Evolutionary conservation across 2,888 invertebrate genomes (phyloP), one percentile per base, ranked within the genome.

Genomic region (Sinohyriopsis cumingii): DNA sequence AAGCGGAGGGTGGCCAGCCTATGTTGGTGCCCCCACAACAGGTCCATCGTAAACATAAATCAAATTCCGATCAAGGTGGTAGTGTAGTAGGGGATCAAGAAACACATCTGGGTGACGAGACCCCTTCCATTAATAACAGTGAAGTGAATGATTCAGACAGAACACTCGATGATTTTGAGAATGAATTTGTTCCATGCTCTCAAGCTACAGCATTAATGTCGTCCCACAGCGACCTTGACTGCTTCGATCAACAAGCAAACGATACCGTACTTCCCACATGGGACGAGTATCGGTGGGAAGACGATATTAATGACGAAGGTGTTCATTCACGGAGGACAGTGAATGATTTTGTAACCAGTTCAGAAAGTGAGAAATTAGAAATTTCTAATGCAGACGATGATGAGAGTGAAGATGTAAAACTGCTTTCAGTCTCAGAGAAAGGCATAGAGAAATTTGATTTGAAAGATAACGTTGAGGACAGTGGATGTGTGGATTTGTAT

Each of bases 241-340:
- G 12, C 45, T 45, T 45, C 45, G 15, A 45, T 45, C 45, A 45
- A 45, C 45, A 45, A 60, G 68, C 69, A 56, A 69, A 57, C 62
- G 75, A 77, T 59, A 77, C 77, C 45, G 45, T 45, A 15, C 65
- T 77, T 55, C 75, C 77, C 54, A 75, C 79, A 15, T 82, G 82
- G 82, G 82, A 76, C 24, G 77, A 78, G 22, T 78, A 77, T 67
- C 75, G 71, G 45, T 80, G 79, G 79, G 79, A 80, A 66, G 81
- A 82, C 61, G 67, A 71, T 22, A 78, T 77, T 25, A 73, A 74
- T 22, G 80, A 80, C 62, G 67, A 76, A 22, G 60, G 69, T n/a
- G 68, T 82, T 55, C 76, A 80, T 63, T 79, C 82, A 9, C 57
- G 79, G 22, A 66, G 82, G 53, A 68, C 71, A 54, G 78, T 75